Base-by-base conservation (phyloP, 2,888 invertebrate genomes). In the Diarsia brunnea region DNA sequence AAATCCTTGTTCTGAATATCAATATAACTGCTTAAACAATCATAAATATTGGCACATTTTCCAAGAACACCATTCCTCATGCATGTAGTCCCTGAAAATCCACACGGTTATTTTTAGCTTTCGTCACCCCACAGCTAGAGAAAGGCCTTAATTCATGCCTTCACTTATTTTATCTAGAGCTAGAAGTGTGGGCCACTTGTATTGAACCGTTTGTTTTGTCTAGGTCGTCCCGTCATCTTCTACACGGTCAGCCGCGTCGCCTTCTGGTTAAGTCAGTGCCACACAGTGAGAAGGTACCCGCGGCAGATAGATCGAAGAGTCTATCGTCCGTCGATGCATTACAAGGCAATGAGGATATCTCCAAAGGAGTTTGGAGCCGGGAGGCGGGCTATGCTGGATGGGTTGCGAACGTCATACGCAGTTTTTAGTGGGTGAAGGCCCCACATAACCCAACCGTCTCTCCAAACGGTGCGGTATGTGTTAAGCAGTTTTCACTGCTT, bases 21-120 rank as follows among this genome's bases (percentile, higher is more conserved):
- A 31, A 79, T 19, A 21, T 69, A 68, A 51, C 58, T 75, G 79
- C 75, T 78, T 4, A 79, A 69, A 51, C 75, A 75, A 14, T 69
- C 2, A 16, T 69, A 60, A 12, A 79, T 5, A 24, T 43, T 79
- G 4, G 78, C 60, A 21, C 75, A 75, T 16, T 51, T 60, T 24
- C 75, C 75, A 2, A 79, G 2, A 4, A 60, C 21, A 1, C 27
- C 27, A 43, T 79, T 69, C 21, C 79, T 16, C 27, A 21, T 43
- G 43, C 75, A 79, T 21, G 38, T 5, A 24, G 75, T 68, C 4
- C 79, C 75, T 75, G 68, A 19, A 43, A 63, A 12, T 53, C n/a
- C n/a, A 53, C n/a, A 53, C n/a, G 1, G 55, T 55, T 14, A 55
- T 24, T 4, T 12, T 14, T 11, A 24, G 55, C 14, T 2, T 14